Percentiles rank a stretch among this genome's conserved stretches.
Evolutionary conservation across 2,797 vertebrate genomes (phyloP).

Genomic region (Nyctibius grandis): DNA sequence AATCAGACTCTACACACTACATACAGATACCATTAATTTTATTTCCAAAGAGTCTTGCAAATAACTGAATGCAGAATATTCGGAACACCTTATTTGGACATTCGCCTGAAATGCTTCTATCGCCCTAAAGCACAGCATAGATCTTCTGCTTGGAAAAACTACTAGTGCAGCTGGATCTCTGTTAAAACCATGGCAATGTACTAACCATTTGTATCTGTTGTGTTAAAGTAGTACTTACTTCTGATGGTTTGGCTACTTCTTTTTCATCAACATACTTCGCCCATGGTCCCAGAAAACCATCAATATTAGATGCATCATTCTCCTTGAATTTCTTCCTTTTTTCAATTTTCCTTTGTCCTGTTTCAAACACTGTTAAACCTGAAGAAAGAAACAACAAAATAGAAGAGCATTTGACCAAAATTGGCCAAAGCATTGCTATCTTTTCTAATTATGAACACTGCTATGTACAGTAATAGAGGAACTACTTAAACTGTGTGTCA

Average conservation of each 20-base stretch:
- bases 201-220: background rate
- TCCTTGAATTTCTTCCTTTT: constrained; percentile 96
- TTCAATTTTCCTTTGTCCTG: constrained; percentile 86
- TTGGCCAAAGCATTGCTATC: background rate
- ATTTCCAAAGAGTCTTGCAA: background rate
- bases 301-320: constrained; percentile 91
- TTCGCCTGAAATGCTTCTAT: background rate
- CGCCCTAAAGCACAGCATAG: background rate
- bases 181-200: background rate
- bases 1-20: background rate
- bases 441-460: background rate
- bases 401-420: background rate
- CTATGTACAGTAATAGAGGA: background rate
- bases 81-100: background rate
- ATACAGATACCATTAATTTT: background rate
- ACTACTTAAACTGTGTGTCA: background rate
- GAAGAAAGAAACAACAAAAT: background rate
- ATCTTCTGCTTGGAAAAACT: background rate
- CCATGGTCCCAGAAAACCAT: constrained; percentile 94
- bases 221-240: constrained; percentile 77
- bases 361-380: constrained; percentile 98
- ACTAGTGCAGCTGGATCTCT: background rate
- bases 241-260: constrained; percentile 91
- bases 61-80: background rate
- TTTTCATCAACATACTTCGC: constrained; percentile 96